Evolutionary conservation across 2,888 invertebrate genomes (phyloP), one percentile per base, ranked within the genome.

Genomic region (Epinotia demarniana): DNA sequence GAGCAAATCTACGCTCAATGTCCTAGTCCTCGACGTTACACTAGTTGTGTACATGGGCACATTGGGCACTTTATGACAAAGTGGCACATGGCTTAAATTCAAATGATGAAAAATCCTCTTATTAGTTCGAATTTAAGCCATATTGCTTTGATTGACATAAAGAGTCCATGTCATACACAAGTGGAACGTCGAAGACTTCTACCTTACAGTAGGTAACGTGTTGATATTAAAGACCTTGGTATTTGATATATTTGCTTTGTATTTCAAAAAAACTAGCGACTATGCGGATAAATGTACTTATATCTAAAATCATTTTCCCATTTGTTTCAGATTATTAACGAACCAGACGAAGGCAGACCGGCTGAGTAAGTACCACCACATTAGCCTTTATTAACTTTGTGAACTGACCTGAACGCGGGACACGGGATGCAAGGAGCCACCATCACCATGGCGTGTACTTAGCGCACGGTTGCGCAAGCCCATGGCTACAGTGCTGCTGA

Each of bases 401-500:
- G 49, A 66, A 61, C 39, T 68, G 53, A 68, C 43, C 61, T 62
- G 61, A 68, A 61, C 73, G 61, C 69, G 27, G 72, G 70, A 71
- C 70, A 64, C 60, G 64, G 75, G 75, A 71, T 63, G 69, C 66
- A 64, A 66, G 27, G 19, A 33, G 63, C 39, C 39, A 57, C 64
- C 66, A 66, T 66, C 49, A 13, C 53, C 53, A 53, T 72, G 60
- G 66, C 60, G 75, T 72, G 80, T 80, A 80, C 81, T 83, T 82
- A 82, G 84, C 70, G 81, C 82, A 79, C 78, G 78, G 86, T 92
- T 92, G 89, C 89, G 92, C 87, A 91, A 92, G 86, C 85, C 85
- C 61, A 71, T 57, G 71, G 75, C 85, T 3, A 86, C 84, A 85
- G 88, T 87, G 83, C 84, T 85, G 86, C 82, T 84, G n/a, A n/a